Percentiles rank a stretch among this genome's conserved stretches.
These are phyloP conservation scores for Orchesella cincta DNA, from an alignment of 1,140 invertebrate genomes.

Conservation along the genomic window DNA sequence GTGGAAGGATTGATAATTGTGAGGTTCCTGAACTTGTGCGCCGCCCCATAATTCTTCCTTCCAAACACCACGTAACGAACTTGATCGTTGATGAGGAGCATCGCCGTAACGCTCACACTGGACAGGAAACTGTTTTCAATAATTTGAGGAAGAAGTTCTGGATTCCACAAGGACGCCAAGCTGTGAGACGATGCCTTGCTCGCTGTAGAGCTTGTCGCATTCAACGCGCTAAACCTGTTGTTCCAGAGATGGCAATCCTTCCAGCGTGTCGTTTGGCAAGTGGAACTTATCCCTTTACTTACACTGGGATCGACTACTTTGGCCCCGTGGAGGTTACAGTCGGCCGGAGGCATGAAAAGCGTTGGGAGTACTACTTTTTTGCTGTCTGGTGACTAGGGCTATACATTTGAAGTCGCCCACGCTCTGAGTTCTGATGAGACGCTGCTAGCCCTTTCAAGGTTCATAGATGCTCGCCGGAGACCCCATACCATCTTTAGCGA, in stretches of 20 bases:
- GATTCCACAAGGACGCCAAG: neutral
- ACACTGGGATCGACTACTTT: constrained; percentile 47
- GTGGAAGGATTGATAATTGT: neutral
- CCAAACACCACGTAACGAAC: neutral
- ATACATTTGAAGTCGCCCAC: constrained; percentile 49
- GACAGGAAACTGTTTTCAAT: neutral
- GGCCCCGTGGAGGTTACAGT: constrained; percentile 48
- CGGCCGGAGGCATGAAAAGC: constrained; percentile 33
- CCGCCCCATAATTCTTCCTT: neutral
- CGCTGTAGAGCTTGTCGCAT: constrained; percentile 26
- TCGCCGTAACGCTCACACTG: neutral
- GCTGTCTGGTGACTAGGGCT: constrained; percentile 38
- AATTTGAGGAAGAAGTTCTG: neutral
- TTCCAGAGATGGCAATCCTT: neutral
- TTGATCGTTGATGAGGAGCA: neutral
- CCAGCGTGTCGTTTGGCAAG: constrained; percentile 33
- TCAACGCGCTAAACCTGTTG: neutral
- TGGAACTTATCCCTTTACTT: constrained; percentile 40
- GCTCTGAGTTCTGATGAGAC: constrained; percentile 50
- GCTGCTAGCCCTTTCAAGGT: constrained; percentile 51
- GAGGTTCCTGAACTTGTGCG: neutral
- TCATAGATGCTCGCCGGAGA: constrained; percentile 51
- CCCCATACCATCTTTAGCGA: constrained; percentile 51
- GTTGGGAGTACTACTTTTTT: constrained; percentile 38
- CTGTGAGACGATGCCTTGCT: neutral